Evolutionary conservation across 2,888 invertebrate species (phyloP).

Genomic region (Emesis russula): DNA sequence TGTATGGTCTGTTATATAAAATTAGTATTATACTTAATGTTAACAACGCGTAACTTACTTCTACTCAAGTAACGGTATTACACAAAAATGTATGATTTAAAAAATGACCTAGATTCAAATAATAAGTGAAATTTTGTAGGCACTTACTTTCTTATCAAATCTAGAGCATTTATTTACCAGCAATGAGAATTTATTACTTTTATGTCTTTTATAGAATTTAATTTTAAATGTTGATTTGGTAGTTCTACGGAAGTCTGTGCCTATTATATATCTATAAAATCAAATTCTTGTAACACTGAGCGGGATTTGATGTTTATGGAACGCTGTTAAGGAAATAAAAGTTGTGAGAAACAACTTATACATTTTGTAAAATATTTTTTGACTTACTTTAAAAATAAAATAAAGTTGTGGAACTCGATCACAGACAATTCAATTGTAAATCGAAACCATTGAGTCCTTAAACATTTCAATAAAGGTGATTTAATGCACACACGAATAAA

Average conservation of each 20-base stretch:
- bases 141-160: constrained; percentile 7
- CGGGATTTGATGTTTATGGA: too few relatives aligned
- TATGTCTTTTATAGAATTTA: too few relatives aligned
- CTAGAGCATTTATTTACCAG: not conserved
- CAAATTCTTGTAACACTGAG: too few relatives aligned
- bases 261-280: too few relatives aligned
- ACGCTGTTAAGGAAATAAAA: too few relatives aligned
- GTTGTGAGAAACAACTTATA: too few relatives aligned
- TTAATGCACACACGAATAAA: not conserved
- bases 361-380: too few relatives aligned
- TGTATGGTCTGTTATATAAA: not conserved
- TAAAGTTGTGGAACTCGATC: not conserved
- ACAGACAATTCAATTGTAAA: not conserved
- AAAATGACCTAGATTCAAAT: constrained; percentile 1
- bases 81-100: constrained; percentile 9
- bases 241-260: too few relatives aligned
- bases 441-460: not conserved
- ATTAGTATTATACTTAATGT: not conserved
- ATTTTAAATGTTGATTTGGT: too few relatives aligned
- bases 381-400: not conserved
- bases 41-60: constrained; percentile 17
- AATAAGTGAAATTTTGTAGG: constrained; percentile 17
- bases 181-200: too few relatives aligned
- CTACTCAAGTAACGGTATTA: constrained; percentile 4
- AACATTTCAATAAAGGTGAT: not conserved